Percentiles rank a stretch among this genome's conserved stretches.
These are phyloP conservation scores for Bombyx mandarina DNA, from an alignment of 1,140 invertebrate genomes.

Conservation along the genomic window DNA sequence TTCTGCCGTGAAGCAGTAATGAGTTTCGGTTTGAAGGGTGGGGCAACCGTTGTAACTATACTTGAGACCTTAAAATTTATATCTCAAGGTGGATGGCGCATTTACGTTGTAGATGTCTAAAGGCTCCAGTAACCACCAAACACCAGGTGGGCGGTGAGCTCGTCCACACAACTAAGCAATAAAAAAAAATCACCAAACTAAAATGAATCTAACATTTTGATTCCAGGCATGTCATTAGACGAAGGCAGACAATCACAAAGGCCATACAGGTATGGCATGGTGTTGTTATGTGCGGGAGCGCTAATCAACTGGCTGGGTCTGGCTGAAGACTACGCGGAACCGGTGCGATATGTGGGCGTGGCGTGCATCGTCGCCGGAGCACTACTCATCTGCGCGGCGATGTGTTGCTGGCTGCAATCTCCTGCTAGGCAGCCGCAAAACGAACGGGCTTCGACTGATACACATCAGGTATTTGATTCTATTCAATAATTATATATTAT, in stretches of 20 bases:
- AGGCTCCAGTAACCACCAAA: too few relatives aligned
- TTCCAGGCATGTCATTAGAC: conserved; percentile 77
- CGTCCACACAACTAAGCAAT: too few relatives aligned
- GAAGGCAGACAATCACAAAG: conserved; percentile 76
- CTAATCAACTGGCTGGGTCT: conserved; percentile 84
- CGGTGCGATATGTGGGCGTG: conserved; percentile 81
- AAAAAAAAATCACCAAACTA: too few relatives aligned
- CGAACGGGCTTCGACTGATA: conserved; percentile 55
- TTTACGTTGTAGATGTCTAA: too few relatives aligned
- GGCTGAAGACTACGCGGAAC: conserved; percentile 80
- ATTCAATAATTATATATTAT: not conserved
- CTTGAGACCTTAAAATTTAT: too few relatives aligned
- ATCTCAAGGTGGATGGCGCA: too few relatives aligned
- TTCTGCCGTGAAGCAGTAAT: too few relatives aligned
- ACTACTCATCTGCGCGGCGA: conserved; percentile 80
- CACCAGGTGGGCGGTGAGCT: too few relatives aligned
- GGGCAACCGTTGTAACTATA: too few relatives aligned
- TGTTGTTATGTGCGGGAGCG: conserved; percentile 80
- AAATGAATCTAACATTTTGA: conserved; percentile 1
- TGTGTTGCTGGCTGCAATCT: conserved; percentile 83
- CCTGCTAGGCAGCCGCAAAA: conserved; percentile 68
- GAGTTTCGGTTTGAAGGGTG: too few relatives aligned
- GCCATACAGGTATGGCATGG: conserved; percentile 83
- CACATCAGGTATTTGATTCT: conserved; percentile 49
- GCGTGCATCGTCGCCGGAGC: conserved; percentile 82